Evolutionary conservation across 64 coral and sea anemone genomes (phyloP), one percentile per base, ranked within the genome.

Genomic region (Acropora tenuis): DNA sequence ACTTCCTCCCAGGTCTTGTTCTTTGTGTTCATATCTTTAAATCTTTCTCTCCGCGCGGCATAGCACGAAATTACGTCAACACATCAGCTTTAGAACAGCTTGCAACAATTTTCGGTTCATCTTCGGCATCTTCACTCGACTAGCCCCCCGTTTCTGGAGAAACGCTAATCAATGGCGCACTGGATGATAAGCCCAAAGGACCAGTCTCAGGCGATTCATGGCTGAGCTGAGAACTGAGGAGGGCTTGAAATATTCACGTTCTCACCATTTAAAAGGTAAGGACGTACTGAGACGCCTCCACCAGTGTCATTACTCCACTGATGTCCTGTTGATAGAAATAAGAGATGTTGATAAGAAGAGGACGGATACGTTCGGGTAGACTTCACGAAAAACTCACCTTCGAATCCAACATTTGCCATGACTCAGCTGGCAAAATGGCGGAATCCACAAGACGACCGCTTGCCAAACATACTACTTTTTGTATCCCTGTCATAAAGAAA

Each of bases 201-300:
- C 10, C 71, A 74, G 71, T 18, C 18, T 74, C 4, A 74, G 71
- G 71, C 18, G 71, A 19, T 74, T 74, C n/a, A 74, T 74, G 71
- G 71, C 71, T 75, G 73, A 75, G 30, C 73, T 75, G 73, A 41
- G 73, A 75, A 75, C 73, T 75, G 73, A 75, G 73, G 73, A 69
- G 67, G 67, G 67, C 67, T 69, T 69, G 67, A 69, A 69, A 69
- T 69, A 69, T 69, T 69, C 16, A 69, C 67, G 67, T 69, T 69
- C 67, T 30, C 67, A 19, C 67, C 67, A 69, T 69, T n/a, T 69
- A n/a, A 30, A 75, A 75, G 73, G 30, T 43, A 75, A 75, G 73
- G 73, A 41, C 46, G 41, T 41, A 69, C 67, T 69, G 67, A 69
- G 30, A 69, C 16, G 67, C 67, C 67, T 43, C 46, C 41, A 43